A percentile compares a stretch with the other conserved stretches of the same genome.
Evolutionary conservation across 2,888 invertebrate species (phyloP).

Genomic region (Lasioglossum lativentre): DNA sequence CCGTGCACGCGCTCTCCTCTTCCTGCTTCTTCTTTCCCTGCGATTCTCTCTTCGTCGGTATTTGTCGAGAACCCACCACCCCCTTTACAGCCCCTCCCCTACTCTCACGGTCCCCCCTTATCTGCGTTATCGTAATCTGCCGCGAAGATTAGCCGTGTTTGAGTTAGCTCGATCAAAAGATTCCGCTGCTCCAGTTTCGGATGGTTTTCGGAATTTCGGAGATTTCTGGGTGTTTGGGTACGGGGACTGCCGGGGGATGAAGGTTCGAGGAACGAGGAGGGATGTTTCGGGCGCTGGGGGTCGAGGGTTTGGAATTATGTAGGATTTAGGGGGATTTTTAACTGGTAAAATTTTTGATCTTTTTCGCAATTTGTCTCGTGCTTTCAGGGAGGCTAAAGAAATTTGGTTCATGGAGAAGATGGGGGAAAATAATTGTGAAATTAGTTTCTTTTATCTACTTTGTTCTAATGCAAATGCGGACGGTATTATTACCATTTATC

Average conservation of each 20-base stretch:
- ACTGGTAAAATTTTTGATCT: not conserved
- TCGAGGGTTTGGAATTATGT: not conserved
- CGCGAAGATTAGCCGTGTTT: slow-evolving; percentile 63
- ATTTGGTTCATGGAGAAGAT: not conserved
- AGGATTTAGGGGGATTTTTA: not conserved
- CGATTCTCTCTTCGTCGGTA: slow-evolving; percentile 1
- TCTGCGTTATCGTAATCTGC: slow-evolving; percentile 55
- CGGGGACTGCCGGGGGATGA: too few species aligned
- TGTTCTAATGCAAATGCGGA: not conserved
- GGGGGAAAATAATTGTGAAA: not conserved
- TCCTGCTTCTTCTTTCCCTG: slow-evolving; percentile 29
- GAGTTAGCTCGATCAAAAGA: slow-evolving; percentile 50
- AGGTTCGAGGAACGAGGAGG: not conserved
- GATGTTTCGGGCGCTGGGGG: too few species aligned
- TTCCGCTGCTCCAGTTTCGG: slow-evolving; percentile 17
- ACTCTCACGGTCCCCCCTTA: not conserved
- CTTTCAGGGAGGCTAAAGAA: not conserved
- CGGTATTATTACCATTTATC: not conserved
- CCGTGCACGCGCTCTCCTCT: slow-evolving; percentile 18
- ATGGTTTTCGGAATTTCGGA: not conserved
- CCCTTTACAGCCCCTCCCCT: not conserved
- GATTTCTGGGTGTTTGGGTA: not conserved
- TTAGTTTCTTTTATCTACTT: not conserved
- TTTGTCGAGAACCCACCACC: not conserved
- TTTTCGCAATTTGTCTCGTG: not conserved